phyloP scores from a whole-genome alignment of 2,797 vertebrate genomes.

The Glossophaga mutica region DNA sequence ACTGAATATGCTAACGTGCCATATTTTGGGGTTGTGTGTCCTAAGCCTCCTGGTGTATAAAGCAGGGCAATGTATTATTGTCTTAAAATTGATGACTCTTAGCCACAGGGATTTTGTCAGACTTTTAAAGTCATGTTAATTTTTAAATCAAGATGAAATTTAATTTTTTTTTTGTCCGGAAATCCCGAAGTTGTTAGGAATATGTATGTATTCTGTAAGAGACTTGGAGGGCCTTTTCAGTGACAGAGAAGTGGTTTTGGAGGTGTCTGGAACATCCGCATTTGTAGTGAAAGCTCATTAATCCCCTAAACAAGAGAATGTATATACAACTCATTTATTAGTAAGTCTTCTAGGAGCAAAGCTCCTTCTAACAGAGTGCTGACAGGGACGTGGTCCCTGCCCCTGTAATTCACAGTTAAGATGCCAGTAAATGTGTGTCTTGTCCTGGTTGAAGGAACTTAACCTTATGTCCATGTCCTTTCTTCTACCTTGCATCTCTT shows the following conservation, averaged over 20 bases:
- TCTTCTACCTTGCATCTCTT: constrained; percentile 24
- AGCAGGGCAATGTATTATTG: neutral
- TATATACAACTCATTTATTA: neutral
- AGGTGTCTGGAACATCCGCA: neutral
- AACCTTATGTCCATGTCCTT: constrained; percentile 28
- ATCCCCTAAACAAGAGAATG: neutral
- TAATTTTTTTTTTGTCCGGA: neutral
- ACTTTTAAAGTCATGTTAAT: neutral
- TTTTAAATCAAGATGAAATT: neutral
- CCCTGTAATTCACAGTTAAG: constrained; percentile 4
- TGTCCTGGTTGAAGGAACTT: constrained; percentile 5
- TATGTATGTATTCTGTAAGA: neutral
- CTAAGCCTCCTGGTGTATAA: neutral
- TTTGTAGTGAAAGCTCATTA: constrained; percentile 10
- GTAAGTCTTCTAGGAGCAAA: neutral
- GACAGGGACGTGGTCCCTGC: neutral
- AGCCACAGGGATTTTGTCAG: neutral
- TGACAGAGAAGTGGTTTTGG: neutral
- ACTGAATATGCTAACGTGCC: neutral
- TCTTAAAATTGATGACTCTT: neutral
- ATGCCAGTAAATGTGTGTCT: constrained; percentile 19
- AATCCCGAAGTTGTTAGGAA: neutral
- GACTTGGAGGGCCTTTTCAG: neutral
- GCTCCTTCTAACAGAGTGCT: neutral
- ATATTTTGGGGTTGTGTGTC: neutral